Evolutionary conservation across 1,140 invertebrate genomes (phyloP).

Genomic region (Acromyrmex charruanus): DNA sequence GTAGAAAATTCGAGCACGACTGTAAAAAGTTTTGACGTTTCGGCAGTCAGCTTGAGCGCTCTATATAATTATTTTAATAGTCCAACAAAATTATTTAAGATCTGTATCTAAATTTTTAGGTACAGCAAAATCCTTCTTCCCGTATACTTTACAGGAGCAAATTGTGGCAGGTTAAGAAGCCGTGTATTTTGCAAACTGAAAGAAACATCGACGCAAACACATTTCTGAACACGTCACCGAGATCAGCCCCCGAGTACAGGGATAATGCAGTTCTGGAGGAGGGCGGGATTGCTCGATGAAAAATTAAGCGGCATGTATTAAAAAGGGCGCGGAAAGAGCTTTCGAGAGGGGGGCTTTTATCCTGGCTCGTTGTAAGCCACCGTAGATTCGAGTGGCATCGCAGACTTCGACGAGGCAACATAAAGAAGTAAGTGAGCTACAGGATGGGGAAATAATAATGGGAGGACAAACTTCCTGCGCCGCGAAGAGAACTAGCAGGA

Average conservation of each 20-base stretch:
- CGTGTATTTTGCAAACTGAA: neutral
- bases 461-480: constrained; percentile 53
- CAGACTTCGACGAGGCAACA: constrained; percentile 53
- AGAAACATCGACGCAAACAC: constrained; percentile 2
- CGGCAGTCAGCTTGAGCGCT: too few species aligned
- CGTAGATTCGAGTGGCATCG: constrained; percentile 58
- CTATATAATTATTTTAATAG: too few species aligned
- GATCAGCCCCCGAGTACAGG: constrained; percentile 2
- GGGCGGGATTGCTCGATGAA: constrained; percentile 56
- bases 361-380: constrained; percentile 19
- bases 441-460: constrained; percentile 59
- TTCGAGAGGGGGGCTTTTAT: constrained; percentile 36
- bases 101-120: too few species aligned
- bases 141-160: neutral
- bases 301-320: constrained; percentile 64
- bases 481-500: constrained; percentile 53
- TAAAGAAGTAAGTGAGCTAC: constrained; percentile 42
- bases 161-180: neutral
- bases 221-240: neutral
- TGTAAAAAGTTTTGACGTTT: too few species aligned
- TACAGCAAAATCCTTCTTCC: too few species aligned
- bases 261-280: constrained; percentile 25
- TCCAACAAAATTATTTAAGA: too few species aligned
- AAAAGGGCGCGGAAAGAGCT: constrained; percentile 41
- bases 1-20: too few species aligned